These are phyloP conservation scores for Metaphire vulgaris DNA, from an alignment of 1,140 invertebrate species.

Conservation along the genomic window DNA sequence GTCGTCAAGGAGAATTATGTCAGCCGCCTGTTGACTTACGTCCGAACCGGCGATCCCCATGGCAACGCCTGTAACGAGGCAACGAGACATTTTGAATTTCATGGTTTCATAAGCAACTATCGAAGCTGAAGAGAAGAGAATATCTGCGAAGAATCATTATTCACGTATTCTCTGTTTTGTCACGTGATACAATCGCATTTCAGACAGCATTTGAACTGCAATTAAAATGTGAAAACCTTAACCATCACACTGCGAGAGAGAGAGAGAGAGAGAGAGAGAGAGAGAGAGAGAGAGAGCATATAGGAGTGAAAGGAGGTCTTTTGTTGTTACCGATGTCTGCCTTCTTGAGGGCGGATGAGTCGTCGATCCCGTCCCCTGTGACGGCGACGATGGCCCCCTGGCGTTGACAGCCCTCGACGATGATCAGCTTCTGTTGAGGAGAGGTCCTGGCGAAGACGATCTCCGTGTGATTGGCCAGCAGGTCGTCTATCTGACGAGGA, in stretches of 20 bases:
- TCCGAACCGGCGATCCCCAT: neutral
- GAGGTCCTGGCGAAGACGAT: slow-evolving; percentile 97
- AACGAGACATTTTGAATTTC: no score
- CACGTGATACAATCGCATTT: no score
- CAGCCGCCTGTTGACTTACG: neutral
- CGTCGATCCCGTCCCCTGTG: slow-evolving; percentile 88
- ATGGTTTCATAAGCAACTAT: no score
- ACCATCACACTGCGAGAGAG: no score
- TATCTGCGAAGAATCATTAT: no score
- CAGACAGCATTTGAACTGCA: no score
- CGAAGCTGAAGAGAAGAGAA: no score
- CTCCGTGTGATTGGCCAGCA: slow-evolving; percentile 86
- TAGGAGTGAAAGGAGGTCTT: no score
- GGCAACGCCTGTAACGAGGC: neutral
- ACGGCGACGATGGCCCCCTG: slow-evolving; percentile 97
- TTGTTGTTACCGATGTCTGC: slow-evolving; percentile 76
- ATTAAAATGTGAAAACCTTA: no score
- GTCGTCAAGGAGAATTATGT: neutral
- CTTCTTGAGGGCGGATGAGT: slow-evolving; percentile 96
- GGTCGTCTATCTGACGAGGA: slow-evolving; percentile 79
- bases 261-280: no score
- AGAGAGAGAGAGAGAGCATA: no score
- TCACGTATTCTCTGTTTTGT: no score
- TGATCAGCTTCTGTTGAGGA: slow-evolving; percentile 95
- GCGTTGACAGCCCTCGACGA: slow-evolving; percentile 85